Evolutionary conservation across 1,140 invertebrate genomes (phyloP), one percentile per base, ranked within the genome.

Genomic region (Stegodyphus mimosarum): DNA sequence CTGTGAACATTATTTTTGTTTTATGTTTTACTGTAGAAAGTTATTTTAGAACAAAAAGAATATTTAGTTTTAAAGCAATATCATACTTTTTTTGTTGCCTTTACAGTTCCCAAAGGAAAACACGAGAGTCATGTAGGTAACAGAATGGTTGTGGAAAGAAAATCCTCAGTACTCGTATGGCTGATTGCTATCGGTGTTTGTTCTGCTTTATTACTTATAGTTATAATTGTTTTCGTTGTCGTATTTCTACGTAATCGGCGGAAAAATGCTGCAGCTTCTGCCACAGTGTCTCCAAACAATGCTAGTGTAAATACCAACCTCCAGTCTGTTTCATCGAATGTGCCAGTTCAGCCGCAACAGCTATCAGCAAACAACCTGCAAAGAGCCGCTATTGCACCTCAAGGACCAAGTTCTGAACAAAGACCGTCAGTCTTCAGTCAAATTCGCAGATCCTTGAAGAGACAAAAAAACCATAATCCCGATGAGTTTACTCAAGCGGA

Each of bases 381-480:
- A 67, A 17, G 17, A 5, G 5, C n/a, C 6, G 66, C 66, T 18
- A 17, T 9, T 17, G 0, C 11, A 18, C 33, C 33, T 33, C 33
- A 33, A 33, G 33, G 3, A 33, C 3, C 33, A 33, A 33, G 33
- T 33, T n/a, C 17, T 6, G 2, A 71, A 71, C 33, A 33, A 33
- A 33, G 33, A 33, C 33, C 33, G 9, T 52, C 71, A 11, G 50
- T 73, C 71, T 83, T 50, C 50, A 83, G 72, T 17, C 52, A 64
- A 71, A 33, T 81, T n/a, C 78, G 78, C 5, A 52, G 69, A 18
- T 81, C 78, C 13, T 18, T 81, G 5, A 6, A 55, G n/a, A 50
- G 80, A 7, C 33, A 53, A 75, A 55, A 74, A 73, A 48, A 50
- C 0, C 10, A 49, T 6, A 0, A 67, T 10, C 10, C 51, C 33